Base-by-base conservation (phyloP, 2,888 invertebrate genomes). In the Acanthacorydalis orientalis region DNA sequence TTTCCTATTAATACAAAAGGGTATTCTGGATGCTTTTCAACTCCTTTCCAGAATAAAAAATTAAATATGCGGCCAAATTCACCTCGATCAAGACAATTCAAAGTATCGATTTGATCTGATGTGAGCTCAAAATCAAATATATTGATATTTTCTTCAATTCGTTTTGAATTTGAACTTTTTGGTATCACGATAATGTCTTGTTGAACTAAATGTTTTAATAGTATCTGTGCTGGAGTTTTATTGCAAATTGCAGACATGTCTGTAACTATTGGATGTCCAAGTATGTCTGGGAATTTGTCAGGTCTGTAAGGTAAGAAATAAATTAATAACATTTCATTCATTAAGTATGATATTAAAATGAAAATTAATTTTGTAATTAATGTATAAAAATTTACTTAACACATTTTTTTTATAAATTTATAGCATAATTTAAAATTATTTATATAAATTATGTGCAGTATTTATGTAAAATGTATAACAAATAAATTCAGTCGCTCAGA, bases 111-210 rank as follows among this genome's bases (percentile, higher is more conserved):
- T 51, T 83, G 80, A 2, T 70, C 67, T 11, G 67, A 57, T 1
- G 64, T 59, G 48, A 83, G 56, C 53, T 73, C 71, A 59, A 82
- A 81, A 60, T 79, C 73, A 54, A 77, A 80, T 50, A 84, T 66
- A 46, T 77, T 64, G 48, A 81, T 73, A 57, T 88, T 88, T 57
- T 79, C 72, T 65, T 73, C 72, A 16, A 88, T 72, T 56, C 87
- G 70, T 9, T 71, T 62, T 1, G 78, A 73, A 57, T 78, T 83
- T 1, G 77, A 72, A 61, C 85, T 87, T 65, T 88, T 89, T 31
- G 87, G 86, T 57, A 89, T 83, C 8, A 83, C 81, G 35, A 75
- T 70, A 38, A 85, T 67, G 42, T 74, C 74, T 54, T 78, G 73
- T 58, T 81, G 79, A 1, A 82, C 64, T 44, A 83, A 64, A 59